Base-by-base conservation (phyloP, 2,888 invertebrate genomes). In the Dicranocentrus wangi region DNA sequence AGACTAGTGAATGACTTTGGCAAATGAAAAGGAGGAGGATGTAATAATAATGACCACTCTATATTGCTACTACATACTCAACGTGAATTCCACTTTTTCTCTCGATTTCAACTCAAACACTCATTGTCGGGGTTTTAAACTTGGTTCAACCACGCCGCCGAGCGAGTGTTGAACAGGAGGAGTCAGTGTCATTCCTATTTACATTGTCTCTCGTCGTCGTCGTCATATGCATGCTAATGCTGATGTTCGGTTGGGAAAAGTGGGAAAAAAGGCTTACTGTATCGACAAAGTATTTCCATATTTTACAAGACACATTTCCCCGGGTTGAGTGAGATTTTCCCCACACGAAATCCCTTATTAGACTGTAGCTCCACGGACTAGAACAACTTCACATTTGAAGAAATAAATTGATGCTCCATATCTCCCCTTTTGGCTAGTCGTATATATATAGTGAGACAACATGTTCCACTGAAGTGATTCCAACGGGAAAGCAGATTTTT, bases 41-140 rank as follows among this genome's bases (percentile, higher is more conserved):
- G 55, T 19, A 55, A 23, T 55, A 3, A 21, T 21, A 19, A 55
- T 55, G 55, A 13, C 55, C 23, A 55, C 21, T 5, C 23, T 21
- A 19, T 55, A 7, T 55, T 21, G 5, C 21, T 19, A 55, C 21
- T 55, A 55, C 47, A 17, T 51, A 21, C 23, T 55, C 21, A 15
- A 8, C 21, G 5, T 2, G 21, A 23, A 19, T 21, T 21, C 17
- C n/a, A n/a, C 7, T n/a, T 55, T 55, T 15, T 55, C 23, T 21
- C 21, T 21, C 5, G 55, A 19, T n/a, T n/a, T 55, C 7, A 19
- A 21, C 21, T 23, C 55, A 21, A 19, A 55, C 15, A 21, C 55
- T 55, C 55, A 55, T 23, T 55, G 2, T 21, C 23, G 10, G 55
- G 23, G n/a, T 17, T 55, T 55, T 55, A 55, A 55, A 55, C n/a